Evolutionary conservation across 1,140 invertebrate genomes (phyloP), one percentile per base, ranked within the genome.

Genomic region (Pseudoatta argentina): DNA sequence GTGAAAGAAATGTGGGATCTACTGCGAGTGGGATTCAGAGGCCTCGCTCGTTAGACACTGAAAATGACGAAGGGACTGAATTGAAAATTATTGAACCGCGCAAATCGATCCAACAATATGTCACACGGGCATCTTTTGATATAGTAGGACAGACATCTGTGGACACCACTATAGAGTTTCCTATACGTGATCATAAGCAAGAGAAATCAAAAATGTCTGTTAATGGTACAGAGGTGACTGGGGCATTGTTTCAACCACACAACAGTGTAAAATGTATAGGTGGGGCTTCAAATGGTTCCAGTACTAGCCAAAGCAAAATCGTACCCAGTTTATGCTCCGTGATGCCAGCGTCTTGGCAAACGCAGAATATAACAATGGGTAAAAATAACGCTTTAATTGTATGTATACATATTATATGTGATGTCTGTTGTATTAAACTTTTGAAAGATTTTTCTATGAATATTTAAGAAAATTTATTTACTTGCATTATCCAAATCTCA

Each of bases 101-200:
- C 72, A 91, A 92, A 79, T 91, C 92, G 21, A 61, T 83, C 18
- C 94, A 95, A 55, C 94, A 95, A 55, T 96, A 96, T 92, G 96
- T 96, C 87, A 95, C 96, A 85, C 95, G 96, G 86, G 95, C 96
- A 21, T 96, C 96, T 44, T 92, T 95, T 12, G 93, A 94, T 30
- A 93, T 94, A 88, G 86, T 90, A 34, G 30, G 30, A 48, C 94
- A 94, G 39, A 93, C 92, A 24, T 92, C 94, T 16, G 94, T 95
- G 67, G 94, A 95, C 71, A 92, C 92, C 6, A 91, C 93, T 18
- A 93, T 95, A 78, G 93, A 95, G 66, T 95, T 95, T 86, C 93
- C 94, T 18, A 87, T 94, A 87, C 91, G 93, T 66, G 92, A 95
- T 27, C 89, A 93, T 61, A 89, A 92, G 39, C 92, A 93, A 85